Base-by-base conservation (phyloP, 2,797 vertebrate genomes). In the Dendrocincla fuliginosa region DNA sequence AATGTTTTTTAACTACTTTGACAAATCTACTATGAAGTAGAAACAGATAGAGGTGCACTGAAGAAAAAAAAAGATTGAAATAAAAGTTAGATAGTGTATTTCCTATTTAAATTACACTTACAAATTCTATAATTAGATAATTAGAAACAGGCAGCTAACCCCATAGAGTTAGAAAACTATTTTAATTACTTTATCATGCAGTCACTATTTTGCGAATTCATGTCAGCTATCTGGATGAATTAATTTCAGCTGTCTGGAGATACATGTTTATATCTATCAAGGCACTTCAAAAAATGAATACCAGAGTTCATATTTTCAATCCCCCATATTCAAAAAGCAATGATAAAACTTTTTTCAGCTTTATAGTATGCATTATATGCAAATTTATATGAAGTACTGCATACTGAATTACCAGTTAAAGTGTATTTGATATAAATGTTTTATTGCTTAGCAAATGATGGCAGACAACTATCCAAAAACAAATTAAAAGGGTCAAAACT, bases 391-490 rank as follows among this genome's bases (percentile, higher is more conserved):
- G 60, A 61, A 77, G 44, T 55, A 67, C 32, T 80, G 24, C n/a
- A 23, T 73, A 41, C 39, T 81, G 65, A 90, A 82, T 89, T 90
- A 46, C 46, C 37, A 84, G 57, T 84, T 91, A 77, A 92, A 92
- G 39, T 70, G n/a, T 74, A 86, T 80, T 86, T 89, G 61, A 47
- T 86, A 86, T 63, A 83, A 94, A 76, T 67, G n/a, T 88, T 92
- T 88, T 81, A 86, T 52, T 90, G 75, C 53, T 78, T 84, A 84
- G 65, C 32, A 84, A 77, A 71, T 89, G 11, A 59, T 90, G 14
- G 39, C 41, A 75, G 53, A 46, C 84, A 93, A n/a, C 73, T 78
- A 68, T 69, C 73, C 32, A 49, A 93, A 93, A 94, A 13, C 52
- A 88, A 90, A 86, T 83, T 85, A 15, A 73, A 80, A 50, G 47